These are phyloP conservation scores for Protobothrops mucrosquamatus DNA, from an alignment of 2,113 vertebrate genomes.

Conservation along the genomic window DNA sequence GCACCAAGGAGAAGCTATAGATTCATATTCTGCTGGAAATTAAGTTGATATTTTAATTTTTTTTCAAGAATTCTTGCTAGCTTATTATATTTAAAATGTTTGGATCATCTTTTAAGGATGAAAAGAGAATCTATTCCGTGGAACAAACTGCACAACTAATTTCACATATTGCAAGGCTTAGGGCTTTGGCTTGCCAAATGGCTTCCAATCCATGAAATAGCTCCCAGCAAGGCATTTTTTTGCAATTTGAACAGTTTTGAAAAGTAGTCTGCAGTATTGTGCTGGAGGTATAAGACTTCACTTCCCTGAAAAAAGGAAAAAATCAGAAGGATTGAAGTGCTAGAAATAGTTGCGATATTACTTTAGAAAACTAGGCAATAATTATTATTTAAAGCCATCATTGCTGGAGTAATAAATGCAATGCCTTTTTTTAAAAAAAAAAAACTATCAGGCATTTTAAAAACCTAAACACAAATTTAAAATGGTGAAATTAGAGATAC, in stretches of 20 bases:
- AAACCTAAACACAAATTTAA: background rate
- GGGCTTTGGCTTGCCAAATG: background rate
- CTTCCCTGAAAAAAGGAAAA: background rate
- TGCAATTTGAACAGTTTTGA: background rate
- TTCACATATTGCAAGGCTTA: background rate
- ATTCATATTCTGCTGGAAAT: conserved; percentile 35
- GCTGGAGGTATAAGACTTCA: background rate
- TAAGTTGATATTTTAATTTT: conserved; percentile 43
- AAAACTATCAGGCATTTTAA: background rate
- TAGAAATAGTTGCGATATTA: background rate
- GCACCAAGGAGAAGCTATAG: conserved; percentile 51
- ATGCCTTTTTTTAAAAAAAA: background rate
- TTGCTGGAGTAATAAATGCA: background rate
- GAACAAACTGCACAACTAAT: background rate
- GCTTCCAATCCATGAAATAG: background rate
- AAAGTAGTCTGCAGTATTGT: background rate
- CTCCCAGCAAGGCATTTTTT: background rate
- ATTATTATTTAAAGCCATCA: background rate
- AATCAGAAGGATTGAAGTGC: background rate
- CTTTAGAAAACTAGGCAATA: conserved; percentile 14
- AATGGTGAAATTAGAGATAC: background rate
- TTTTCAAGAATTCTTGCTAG: conserved; percentile 19
- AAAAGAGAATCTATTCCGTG: background rate
- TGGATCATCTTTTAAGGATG: background rate
- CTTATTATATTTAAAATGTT: background rate